phyloP scores from a whole-genome alignment of 2,888 invertebrate species.

The Parthenolecanium corni region DNA sequence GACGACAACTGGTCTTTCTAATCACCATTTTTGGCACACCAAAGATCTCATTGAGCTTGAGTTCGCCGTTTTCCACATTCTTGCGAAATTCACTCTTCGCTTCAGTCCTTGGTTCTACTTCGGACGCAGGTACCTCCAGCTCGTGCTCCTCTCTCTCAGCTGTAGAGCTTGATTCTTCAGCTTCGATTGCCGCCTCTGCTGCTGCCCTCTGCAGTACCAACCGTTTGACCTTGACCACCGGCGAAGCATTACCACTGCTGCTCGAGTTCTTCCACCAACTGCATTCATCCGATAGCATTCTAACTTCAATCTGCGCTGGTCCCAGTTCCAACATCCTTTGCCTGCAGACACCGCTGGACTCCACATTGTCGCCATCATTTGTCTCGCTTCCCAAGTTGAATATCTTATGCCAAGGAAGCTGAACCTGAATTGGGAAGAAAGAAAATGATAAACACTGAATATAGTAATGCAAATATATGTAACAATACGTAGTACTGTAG shows the following conservation, averaged over 20 bases:
- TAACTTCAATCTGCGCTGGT: slow-evolving; percentile 31
- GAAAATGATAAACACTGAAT: background rate
- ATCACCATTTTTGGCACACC: slow-evolving; percentile 31
- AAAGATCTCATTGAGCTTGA: background rate
- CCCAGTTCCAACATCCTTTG: slow-evolving; percentile 29
- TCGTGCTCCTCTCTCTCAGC: background rate
- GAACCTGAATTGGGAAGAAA: slow-evolving; percentile 25
- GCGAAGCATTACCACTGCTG: background rate
- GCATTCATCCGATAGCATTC: slow-evolving; percentile 19
- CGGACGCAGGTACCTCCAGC: background rate
- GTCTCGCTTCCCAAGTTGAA: slow-evolving; percentile 20
- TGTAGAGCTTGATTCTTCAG: background rate
- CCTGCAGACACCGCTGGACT: background rate
- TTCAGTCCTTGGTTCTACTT: background rate
- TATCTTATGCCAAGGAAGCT: slow-evolving; percentile 30
- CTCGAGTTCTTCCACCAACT: slow-evolving; percentile 22
- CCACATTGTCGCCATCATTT: background rate
- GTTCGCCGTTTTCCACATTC: background rate
- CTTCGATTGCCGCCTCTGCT: background rate
- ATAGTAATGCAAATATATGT: too few species aligned
- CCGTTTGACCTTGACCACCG: slow-evolving; percentile 29
- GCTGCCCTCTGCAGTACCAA: slow-evolving; percentile 27
- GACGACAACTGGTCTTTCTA: slow-evolving; percentile 9
- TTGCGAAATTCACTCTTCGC: background rate
- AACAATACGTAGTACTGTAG: too few species aligned